phyloP scores from a whole-genome alignment of 2,113 vertebrate genomes.

The Ranitomeya variabilis region DNA sequence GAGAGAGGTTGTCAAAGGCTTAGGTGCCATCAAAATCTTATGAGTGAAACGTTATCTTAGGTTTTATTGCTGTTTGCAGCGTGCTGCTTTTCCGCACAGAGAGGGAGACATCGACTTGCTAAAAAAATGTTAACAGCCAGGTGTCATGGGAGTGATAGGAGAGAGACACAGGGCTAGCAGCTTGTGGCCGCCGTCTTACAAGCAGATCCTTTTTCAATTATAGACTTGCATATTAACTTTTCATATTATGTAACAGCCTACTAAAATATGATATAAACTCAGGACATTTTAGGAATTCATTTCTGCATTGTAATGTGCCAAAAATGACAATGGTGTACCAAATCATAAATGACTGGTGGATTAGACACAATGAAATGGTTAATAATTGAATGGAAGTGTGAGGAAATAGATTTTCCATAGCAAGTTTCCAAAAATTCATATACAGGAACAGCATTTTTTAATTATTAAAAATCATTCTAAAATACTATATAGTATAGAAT shows the following conservation, averaged over 20 bases:
- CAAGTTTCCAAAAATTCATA: conserved; percentile 18
- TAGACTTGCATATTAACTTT: conserved; percentile 43
- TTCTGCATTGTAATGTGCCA: background rate
- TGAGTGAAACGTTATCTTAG: conserved; percentile 43
- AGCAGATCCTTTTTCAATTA: conserved; percentile 45
- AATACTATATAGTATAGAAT: background rate
- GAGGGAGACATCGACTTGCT: conserved; percentile 34
- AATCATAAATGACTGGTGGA: background rate
- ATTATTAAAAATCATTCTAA: background rate
- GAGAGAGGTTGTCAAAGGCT: conserved; percentile 19
- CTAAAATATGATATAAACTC: conserved; percentile 23
- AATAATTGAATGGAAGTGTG: background rate
- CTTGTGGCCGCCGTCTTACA: conserved; percentile 20
- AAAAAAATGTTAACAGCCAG: conserved; percentile 38
- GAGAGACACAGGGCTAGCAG: conserved; percentile 36
- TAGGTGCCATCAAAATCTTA: conserved; percentile 46
- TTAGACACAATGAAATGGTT: background rate
- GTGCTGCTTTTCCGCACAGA: background rate
- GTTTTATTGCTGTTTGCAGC: conserved; percentile 47
- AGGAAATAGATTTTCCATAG: conserved; percentile 3
- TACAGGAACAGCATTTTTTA: background rate
- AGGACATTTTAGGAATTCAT: conserved; percentile 8
- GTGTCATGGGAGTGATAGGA: conserved; percentile 41
- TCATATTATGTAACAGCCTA: conserved; percentile 41
- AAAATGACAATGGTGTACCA: background rate